Conservation (phyloP, 2,797 vertebrate genomes). For the Amblyopsis hoosieri region DNA sequence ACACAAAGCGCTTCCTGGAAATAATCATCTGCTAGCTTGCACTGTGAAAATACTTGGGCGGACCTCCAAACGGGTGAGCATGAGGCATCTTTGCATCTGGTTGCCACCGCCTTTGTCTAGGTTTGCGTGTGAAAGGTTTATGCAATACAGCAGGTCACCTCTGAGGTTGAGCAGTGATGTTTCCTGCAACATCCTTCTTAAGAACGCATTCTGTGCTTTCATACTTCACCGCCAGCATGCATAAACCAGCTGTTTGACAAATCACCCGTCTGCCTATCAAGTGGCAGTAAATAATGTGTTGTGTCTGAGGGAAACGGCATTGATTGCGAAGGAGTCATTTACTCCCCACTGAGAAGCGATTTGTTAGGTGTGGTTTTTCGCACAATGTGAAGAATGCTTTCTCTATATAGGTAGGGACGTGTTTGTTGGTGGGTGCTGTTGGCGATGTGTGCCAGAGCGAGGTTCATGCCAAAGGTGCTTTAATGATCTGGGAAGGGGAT, state of each 20-base stretch:
- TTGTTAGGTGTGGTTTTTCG: constrained; percentile 55
- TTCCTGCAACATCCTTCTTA: background rate
- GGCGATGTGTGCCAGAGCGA: constrained; percentile 27
- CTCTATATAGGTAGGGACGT: constrained; percentile 31
- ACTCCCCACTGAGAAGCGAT: constrained; percentile 60
- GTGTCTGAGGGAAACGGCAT: constrained; percentile 55
- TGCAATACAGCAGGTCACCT: background rate
- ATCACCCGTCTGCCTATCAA: constrained; percentile 44
- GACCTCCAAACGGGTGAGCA: background rate
- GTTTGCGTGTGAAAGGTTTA: constrained; percentile 29
- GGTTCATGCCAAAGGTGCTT: constrained; percentile 39
- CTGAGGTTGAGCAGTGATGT: constrained; percentile 20
- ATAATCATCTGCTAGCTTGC: constrained; percentile 12
- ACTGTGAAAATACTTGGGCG: constrained; percentile 2
- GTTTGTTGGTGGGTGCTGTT: constrained; percentile 29
- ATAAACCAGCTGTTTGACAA: constrained; percentile 45
- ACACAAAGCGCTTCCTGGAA: constrained; percentile 31
- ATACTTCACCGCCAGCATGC: constrained; percentile 25
- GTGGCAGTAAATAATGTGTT: constrained; percentile 64
- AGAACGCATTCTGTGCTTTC: no score
- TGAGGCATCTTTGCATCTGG: constrained; percentile 10
- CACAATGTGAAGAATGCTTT: constrained; percentile 54
- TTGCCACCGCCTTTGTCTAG: constrained; percentile 15
- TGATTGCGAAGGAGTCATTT: constrained; percentile 65
- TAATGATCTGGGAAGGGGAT: constrained; percentile 54